phyloP scores from a whole-genome alignment of 2,888 invertebrate genomes.

The Atherix ibis region DNA sequence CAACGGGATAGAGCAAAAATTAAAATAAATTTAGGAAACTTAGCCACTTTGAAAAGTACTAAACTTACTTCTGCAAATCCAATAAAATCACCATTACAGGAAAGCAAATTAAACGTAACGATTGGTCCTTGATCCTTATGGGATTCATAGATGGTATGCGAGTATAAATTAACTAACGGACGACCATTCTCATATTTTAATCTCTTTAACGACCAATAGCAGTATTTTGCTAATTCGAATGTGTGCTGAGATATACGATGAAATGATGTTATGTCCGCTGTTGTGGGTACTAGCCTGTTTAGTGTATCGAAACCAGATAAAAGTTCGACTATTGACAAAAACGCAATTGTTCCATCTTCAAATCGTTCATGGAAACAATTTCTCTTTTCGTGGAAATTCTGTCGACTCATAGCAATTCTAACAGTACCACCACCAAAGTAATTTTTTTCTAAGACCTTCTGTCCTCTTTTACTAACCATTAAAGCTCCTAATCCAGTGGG shows the following conservation, averaged over 20 bases:
- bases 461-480: slow-evolving; percentile 44
- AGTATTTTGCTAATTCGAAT: slow-evolving; percentile 56
- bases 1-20: slow-evolving; percentile 6
- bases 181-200: slow-evolving; percentile 58
- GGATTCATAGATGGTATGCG: slow-evolving; percentile 51
- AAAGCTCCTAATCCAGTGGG: slow-evolving; percentile 91
- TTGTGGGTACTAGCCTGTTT: slow-evolving; percentile 41
- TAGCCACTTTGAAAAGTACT: not conserved
- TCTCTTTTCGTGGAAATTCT: slow-evolving; percentile 56
- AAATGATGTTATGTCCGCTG: slow-evolving; percentile 33
- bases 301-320: slow-evolving; percentile 69
- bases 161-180: slow-evolving; percentile 54
- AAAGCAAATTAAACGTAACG: slow-evolving; percentile 73
- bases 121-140: slow-evolving; percentile 60
- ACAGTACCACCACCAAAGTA: slow-evolving; percentile 95
- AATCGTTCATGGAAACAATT: slow-evolving; percentile 58
- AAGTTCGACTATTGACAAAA: slow-evolving; percentile 66
- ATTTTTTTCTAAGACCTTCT: slow-evolving; percentile 32
- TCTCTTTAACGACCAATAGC: slow-evolving; percentile 43
- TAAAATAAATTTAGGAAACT: not conserved
- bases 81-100: slow-evolving; percentile 60
- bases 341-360: slow-evolving; percentile 89
- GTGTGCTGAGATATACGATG: slow-evolving; percentile 55
- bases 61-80: slow-evolving; percentile 69
- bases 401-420: slow-evolving; percentile 57